Base-by-base conservation (phyloP, 1,140 invertebrate species). In the Pseudomyrmex dendroicus region DNA sequence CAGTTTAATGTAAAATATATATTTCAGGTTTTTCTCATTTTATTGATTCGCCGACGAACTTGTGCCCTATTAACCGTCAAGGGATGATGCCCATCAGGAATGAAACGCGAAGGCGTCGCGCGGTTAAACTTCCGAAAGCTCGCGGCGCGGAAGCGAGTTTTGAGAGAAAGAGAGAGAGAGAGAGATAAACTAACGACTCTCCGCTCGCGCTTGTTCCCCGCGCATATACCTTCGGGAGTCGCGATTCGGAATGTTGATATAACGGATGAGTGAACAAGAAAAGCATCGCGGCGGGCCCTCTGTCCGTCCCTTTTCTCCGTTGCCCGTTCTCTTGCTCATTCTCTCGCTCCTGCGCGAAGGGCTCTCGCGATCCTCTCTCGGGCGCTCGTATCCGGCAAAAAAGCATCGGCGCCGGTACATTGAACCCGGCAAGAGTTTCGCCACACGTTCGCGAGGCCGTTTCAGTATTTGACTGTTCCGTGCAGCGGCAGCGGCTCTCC, bases 381-480 rank as follows among this genome's bases (percentile, higher is more conserved):
- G 48, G 56, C 73, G 48, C 25, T 64, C 73, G 73, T 82, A 82
- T 73, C 80, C 72, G 68, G 80, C 80, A 82, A 82, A 82, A 82
- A 82, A 74, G 77, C 63, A 64, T n/a, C 56, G 64, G 46, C 57
- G 73, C 50, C 72, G 70, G 86, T 86, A 73, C 87, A 87, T 88
- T 89, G 87, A 89, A 89, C 87, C 83, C 80, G 67, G 52, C 25
- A 82, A 77, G 83, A 88, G 62, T 88, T 84, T 82, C 72, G 82
- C 64, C 72, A 84, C 74, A 85, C 78, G 66, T 83, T 85, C 86
- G 50, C 44, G 83, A 73, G 73, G 68, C 64, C 73, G 85, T 90
- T 90, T 89, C 85, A 84, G 83, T 89, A 88, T 90, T 90, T 90
- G 89, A 90, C 89, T 90, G 89, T 90, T 87, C 85, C 35, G 72